A percentile compares a stretch with the other conserved stretches of the same genome.
phyloP scores from a whole-genome alignment of 2,888 invertebrate genomes.

The Parnassius apollo region DNA sequence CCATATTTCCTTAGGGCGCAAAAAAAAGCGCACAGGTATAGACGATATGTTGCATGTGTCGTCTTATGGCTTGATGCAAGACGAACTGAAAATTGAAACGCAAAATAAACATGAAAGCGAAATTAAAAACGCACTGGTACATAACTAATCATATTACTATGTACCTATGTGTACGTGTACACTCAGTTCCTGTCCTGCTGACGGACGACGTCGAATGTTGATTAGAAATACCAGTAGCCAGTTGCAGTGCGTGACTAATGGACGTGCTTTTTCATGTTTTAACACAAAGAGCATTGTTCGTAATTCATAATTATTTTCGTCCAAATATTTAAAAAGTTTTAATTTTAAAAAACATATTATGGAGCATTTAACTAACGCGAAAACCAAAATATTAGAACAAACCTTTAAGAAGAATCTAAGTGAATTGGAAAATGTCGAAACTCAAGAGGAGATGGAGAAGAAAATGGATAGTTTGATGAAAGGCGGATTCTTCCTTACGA shows the following conservation, averaged over 20 bases:
- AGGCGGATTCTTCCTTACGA: conserved; percentile 52
- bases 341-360: too few species aligned
- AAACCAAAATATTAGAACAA: conserved; percentile 35
- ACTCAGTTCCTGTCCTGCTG: neutral
- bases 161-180: neutral
- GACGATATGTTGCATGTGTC: too few species aligned
- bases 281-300: too few species aligned
- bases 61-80: too few species aligned
- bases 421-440: conserved; percentile 49
- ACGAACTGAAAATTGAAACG: too few species aligned
- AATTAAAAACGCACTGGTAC: too few species aligned
- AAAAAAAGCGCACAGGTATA: too few species aligned
- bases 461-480: conserved; percentile 44
- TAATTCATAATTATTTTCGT: neutral
- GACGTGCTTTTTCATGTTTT: conserved; percentile 3
- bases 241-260: neutral
- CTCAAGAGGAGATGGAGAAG: conserved; percentile 55
- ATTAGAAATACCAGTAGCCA: conserved; percentile 5
- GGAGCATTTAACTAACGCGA: too few species aligned
- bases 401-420: conserved; percentile 52
- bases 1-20: too few species aligned
- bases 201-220: neutral
- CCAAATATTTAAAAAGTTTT: too few species aligned
- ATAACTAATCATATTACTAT: conserved; percentile 12
- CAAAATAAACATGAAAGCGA: too few species aligned